phyloP scores from a whole-genome alignment of 2,888 invertebrate species.

The Protula sp. region DNA sequence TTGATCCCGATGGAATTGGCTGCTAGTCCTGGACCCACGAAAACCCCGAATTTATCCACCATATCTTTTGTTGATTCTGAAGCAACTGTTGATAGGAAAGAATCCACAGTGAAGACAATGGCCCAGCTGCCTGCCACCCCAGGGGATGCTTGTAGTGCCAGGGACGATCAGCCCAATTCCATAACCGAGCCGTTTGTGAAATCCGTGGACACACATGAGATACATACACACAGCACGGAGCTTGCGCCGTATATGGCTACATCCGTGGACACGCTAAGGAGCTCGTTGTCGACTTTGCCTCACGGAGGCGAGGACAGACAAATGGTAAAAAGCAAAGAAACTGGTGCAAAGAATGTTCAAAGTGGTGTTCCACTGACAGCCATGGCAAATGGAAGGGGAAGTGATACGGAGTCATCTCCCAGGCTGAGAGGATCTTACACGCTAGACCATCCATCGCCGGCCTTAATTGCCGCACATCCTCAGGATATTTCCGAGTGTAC shows the following conservation, averaged over 20 bases:
- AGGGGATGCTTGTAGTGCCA: not conserved
- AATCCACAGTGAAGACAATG: no score
- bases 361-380: no score
- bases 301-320: not conserved
- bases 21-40: not conserved
- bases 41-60: constrained; percentile 5
- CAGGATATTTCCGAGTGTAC: not conserved
- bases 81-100: not conserved
- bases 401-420: not conserved
- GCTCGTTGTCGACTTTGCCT: constrained; percentile 11
- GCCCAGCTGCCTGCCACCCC: no score
- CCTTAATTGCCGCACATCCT: constrained; percentile 53
- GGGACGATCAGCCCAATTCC: not conserved
- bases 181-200: not conserved
- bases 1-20: not conserved
- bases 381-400: no score
- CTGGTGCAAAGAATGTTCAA: not conserved
- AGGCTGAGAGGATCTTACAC: constrained; percentile 69
- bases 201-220: constrained; percentile 1
- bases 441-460: constrained; percentile 71
- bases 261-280: constrained; percentile 7
- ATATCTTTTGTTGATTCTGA: not conserved
- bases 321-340: not conserved
- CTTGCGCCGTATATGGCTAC: constrained; percentile 17
- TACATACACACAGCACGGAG: constrained; percentile 18